Evolutionary conservation across 2,797 vertebrate genomes (phyloP), one percentile per base, ranked within the genome.

Genomic region (Gadopsis bispinosus): DNA sequence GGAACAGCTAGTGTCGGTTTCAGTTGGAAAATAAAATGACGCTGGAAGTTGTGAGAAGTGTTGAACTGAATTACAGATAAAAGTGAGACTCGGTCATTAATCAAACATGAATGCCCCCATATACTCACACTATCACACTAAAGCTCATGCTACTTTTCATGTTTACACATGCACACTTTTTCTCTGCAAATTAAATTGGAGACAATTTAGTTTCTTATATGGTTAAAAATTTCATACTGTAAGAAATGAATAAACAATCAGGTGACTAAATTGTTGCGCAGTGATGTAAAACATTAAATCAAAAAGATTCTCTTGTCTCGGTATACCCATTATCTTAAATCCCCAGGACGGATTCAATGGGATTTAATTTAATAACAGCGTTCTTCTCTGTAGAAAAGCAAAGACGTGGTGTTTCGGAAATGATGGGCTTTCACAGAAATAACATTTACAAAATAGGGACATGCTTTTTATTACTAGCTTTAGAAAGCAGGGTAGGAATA

Each of bases 241-340:
- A 41, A 37, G 22, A 75, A 78, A 65, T 48, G 37, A 43, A 62
- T 41, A 79, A 72, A 60, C 29, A 69, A 66, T 63, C 39, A 29
- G 16, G 26, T 3, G 8, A 71, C n/a, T 55, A 65, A 80, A 83
- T 78, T 78, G 43, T 53, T 65, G 3, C 35, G 43, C 48, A 55
- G 16, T 69, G 65, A 83, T 83, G 37, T 70, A 53, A 48, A 80
- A 75, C 70, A 79, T 61, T 41, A 71, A 55, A 84, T 79, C 35
- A 61, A 71, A 72, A 41, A 61, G 3, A 43, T 67, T 61, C 43
- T 66, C 37, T 56, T 55, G 53, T 80, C 65, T 73, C 45, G 33
- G 17, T 43, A 31, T 54, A 12, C 26, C 63, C 56, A 75, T 81
- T 62, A 66, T 2, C 17, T 67, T 16, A 47, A 73, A 74, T 59